phyloP scores from a whole-genome alignment of 1,140 invertebrate species.

The Saccostrea glomerata region DNA sequence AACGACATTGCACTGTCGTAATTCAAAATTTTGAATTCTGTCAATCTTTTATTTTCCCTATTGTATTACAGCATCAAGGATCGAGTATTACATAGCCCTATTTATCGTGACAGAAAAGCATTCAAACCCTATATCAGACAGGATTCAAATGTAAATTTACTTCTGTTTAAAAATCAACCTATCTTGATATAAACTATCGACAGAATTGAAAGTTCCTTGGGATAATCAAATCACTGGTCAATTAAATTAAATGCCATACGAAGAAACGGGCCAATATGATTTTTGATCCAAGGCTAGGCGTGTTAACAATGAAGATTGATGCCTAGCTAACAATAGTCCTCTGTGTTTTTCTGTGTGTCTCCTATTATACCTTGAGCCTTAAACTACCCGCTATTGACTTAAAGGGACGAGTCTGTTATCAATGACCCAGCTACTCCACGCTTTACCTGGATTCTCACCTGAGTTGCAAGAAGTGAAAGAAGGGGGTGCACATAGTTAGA shows the following conservation, averaged over 20 bases:
- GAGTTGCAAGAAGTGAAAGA: conserved; percentile 37
- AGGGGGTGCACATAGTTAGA: conserved; percentile 13
- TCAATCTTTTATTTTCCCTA: background rate
- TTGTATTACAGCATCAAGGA: conserved; percentile 30
- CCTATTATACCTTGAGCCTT: conserved; percentile 21
- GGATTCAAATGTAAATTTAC: conserved; percentile 32
- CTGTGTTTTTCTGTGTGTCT: conserved; percentile 30
- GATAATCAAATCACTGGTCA: conserved; percentile 31
- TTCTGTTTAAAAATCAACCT: conserved; percentile 37
- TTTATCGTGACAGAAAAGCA: conserved; percentile 15
- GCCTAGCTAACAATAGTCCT: conserved; percentile 15
- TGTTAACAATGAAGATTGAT: conserved; percentile 37
- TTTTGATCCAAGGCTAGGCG: conserved; percentile 34
- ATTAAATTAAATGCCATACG: conserved; percentile 29
- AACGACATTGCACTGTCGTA: background rate
- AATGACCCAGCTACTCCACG: conserved; percentile 26
- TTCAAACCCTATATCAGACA: conserved; percentile 25
- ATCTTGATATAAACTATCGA: conserved; percentile 32
- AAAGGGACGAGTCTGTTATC: conserved; percentile 33
- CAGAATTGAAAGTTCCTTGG: conserved; percentile 36
- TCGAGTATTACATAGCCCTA: conserved; percentile 12
- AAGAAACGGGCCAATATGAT: conserved; percentile 33
- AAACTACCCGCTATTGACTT: conserved; percentile 35
- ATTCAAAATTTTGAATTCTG: conserved; percentile 4
- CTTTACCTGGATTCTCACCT: conserved; percentile 28